Evolutionary conservation across 2,888 invertebrate genomes (phyloP), one percentile per base, ranked within the genome.

Genomic region (Arenicola marina): DNA sequence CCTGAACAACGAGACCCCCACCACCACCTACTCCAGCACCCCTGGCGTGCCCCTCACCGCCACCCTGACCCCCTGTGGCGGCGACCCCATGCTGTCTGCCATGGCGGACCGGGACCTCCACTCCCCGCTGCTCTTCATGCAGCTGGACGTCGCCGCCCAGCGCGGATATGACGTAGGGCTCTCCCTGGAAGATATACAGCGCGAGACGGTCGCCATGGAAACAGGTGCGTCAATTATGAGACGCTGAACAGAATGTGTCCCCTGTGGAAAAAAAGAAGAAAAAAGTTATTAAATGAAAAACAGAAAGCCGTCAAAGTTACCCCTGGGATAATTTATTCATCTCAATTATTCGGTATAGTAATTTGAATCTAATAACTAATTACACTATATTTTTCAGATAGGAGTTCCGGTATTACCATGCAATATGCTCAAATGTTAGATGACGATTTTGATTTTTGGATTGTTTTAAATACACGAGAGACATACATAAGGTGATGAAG

Each of bases 51-150:
- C 21, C 48, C 7, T 48, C 21, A 21, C 15, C 48, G 7, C 48
- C 21, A n/a, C n/a, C n/a, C n/a, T n/a, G n/a, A 31, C 11, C 15
- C 11, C 43, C n/a, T n/a, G n/a, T n/a, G 11, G 59, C 4, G 31
- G 15, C 4, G 66, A 62, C 44, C 67, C 69, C 33, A 63, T 72
- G 59, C 68, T 69, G n/a, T 67, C 70, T 43, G n/a, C n/a, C 34
- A 73, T 21, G 53, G 51, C 31, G 29, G 61, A 61, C 51, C 63
- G 62, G 2, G 67, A 67, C 45, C 55, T 69, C 48, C 66, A 69
- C 55, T 76, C 77, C 11, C 76, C 78, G 34, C 74, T 77, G 54
- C 65, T 75, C 65, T 67, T 78, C 63, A 72, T 78, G 62, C 74
- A 75, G 59, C n/a, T 28, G 2, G 53, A 51, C 29, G 26, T n/a